Evolutionary conservation across 2,113 vertebrate genomes (phyloP).

Genomic region (Phrynosoma platyrhinos): DNA sequence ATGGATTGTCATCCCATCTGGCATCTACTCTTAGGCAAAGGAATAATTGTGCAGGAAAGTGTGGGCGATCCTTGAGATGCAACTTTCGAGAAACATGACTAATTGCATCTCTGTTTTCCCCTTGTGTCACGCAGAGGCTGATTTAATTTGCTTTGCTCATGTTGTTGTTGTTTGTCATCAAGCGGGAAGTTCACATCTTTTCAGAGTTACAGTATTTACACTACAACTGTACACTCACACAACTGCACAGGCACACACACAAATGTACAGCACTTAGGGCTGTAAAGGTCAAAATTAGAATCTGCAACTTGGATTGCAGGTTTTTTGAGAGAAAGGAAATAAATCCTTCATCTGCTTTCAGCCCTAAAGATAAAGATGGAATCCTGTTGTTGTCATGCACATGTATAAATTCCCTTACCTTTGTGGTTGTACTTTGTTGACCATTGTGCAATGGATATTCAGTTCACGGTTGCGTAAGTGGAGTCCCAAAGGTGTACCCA

Average conservation of each 20-base stretch:
- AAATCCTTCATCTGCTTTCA: no score
- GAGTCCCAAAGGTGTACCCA: no score
- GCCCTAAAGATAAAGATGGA: no score
- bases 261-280: no score
- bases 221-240: no score
- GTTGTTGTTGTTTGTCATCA: neutral
- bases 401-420: no score
- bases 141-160: neutral
- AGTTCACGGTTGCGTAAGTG: no score
- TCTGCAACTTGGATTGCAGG: neutral
- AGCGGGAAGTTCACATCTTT: neutral
- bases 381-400: no score
- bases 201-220: neutral
- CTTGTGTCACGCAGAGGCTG: neutral
- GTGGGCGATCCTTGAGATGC: conserved; percentile 3
- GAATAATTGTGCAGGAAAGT: neutral
- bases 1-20: conserved; percentile 1
- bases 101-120: neutral
- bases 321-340: no score
- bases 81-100: conserved; percentile 35
- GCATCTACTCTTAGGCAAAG: neutral
- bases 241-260: neutral
- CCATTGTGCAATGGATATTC: no score
- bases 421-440: no score
- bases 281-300: neutral